These are phyloP conservation scores for Callyntrura sp. DNA, from an alignment of 2,888 invertebrate genomes.

Conservation along the genomic window DNA sequence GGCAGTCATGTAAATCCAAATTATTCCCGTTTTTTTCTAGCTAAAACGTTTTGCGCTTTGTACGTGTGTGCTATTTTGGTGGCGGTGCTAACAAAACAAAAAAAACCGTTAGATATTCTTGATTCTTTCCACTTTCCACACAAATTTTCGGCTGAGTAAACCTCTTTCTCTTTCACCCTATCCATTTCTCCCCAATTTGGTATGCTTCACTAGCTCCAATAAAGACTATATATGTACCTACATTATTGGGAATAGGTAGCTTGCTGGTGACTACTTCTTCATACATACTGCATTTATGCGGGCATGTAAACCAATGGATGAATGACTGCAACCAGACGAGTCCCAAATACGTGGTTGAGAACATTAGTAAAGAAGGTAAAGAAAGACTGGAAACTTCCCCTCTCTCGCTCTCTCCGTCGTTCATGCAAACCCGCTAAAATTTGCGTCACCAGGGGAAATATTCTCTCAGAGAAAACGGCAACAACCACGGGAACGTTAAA, in stretches of 20 bases:
- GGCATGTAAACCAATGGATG: not conserved
- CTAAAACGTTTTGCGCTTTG: no score
- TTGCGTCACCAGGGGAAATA: not conserved
- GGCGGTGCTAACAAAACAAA: not conserved
- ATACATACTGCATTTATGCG: not conserved
- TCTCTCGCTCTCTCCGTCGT: no score
- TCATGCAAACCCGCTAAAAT: not conserved
- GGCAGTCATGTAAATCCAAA: no score
- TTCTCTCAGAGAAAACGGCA: not conserved
- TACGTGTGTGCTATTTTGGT: no score
- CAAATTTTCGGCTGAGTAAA: not conserved
- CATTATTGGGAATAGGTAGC: no score
- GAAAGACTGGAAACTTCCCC: no score
- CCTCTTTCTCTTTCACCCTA: conserved; percentile 7
- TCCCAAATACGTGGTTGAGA: not conserved
- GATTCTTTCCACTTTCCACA: not conserved
- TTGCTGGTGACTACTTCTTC: not conserved
- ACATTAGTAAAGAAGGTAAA: no score
- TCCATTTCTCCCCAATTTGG: conserved; percentile 12
- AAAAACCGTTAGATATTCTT: not conserved
- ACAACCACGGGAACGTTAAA: not conserved
- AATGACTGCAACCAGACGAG: not conserved
- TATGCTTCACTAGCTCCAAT: conserved; percentile 4
- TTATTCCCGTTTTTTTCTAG: no score
- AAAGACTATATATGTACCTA: not conserved